Evolutionary conservation across 2,797 vertebrate species (phyloP).

Genomic region (Anguilla megastoma): DNA sequence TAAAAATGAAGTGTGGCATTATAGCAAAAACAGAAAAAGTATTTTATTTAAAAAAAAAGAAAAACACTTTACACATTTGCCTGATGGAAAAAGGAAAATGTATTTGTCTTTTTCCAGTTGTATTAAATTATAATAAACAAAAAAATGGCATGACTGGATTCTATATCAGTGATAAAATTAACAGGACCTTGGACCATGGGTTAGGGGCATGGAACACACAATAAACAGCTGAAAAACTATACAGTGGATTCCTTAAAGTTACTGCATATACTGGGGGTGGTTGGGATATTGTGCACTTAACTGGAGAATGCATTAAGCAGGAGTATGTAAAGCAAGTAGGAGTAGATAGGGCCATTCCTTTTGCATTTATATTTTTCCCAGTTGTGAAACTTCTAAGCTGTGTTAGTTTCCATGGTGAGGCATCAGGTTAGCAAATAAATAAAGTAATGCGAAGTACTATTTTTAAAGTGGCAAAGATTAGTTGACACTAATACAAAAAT

Average conservation of each 20-base stretch:
- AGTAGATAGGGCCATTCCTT: too few species aligned
- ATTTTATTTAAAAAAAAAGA: neutral
- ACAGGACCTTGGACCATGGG: neutral
- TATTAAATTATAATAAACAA: neutral
- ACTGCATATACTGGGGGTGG: neutral
- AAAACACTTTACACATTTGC: neutral
- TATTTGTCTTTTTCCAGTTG: neutral
- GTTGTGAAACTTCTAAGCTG: neutral
- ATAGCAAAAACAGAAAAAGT: neutral
- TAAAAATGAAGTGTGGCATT: neutral
- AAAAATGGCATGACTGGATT: neutral
- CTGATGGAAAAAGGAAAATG: neutral
- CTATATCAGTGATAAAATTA: neutral
- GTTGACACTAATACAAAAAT: neutral
- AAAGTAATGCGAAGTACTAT: neutral
- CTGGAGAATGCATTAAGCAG: neutral
- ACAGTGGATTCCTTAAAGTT: neutral
- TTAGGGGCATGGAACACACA: neutral
- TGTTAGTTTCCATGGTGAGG: neutral
- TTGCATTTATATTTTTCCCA: too few species aligned
- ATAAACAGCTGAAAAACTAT: neutral
- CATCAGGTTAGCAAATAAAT: neutral
- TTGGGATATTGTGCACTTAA: neutral
- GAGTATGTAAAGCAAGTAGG: too few species aligned
- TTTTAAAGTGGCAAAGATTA: neutral